Base-by-base conservation (phyloP, 2,888 invertebrate genomes). In the Aspidapion aeneum region DNA sequence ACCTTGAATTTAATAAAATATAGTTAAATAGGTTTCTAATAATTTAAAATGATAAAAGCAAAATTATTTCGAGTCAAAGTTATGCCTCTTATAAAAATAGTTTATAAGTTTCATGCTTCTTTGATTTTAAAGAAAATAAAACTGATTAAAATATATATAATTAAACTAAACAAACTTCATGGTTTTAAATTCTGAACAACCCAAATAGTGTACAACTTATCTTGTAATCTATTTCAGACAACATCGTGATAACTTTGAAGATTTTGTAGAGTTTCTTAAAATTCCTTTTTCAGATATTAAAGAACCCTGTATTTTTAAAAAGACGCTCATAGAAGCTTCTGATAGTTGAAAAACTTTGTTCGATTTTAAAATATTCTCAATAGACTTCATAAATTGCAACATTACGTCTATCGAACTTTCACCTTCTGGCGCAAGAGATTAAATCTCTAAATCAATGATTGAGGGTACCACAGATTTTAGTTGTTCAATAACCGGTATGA, bases 311-410 rank as follows among this genome's bases (percentile, higher is more conserved):
- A 87, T 85, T 80, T 96, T 96, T 35, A 98, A 80, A 79, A 95
- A 96, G 54, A 96, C 83, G 55, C 90, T 89, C 64, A 98, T 83
- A 80, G 96, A 98, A 0, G 96, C 89, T 77, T 97, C 94, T 0
- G 90, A 89, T 61, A 97, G 80, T 82, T 98, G 98, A 79, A 95
- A 98, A 81, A 96, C 87, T 66, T 78, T 85, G 73, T 92, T 93
- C 1, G 87, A 88, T 69, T 85, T 82, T 49, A 98, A 82, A 82
- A 91, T 88, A 62, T 81, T 81, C 62, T 85, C 82, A 19, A 96
- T 79, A 80, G 93, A 86, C 71, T 86, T 84, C 61, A 97, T 80
- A 80, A 96, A 97, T 70, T 90, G 87, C 35, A 86, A 77, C 87
- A 97, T 86, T 0, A 93, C 82, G 21, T 84, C 81, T 3, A 85